phyloP scores from a whole-genome alignment of 2,113 vertebrate species.

The Leuciscus idus region DNA sequence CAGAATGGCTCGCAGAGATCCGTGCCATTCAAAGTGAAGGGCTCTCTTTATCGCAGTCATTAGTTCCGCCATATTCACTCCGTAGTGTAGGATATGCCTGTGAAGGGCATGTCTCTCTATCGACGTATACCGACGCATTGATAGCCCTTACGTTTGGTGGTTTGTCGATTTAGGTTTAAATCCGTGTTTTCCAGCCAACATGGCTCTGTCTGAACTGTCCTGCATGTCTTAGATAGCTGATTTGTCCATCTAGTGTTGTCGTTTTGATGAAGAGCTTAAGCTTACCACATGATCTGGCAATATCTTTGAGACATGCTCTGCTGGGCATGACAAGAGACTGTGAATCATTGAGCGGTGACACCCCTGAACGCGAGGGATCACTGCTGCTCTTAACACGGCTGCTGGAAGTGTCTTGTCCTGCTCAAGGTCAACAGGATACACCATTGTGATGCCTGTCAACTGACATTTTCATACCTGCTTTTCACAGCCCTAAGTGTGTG shows the following conservation, averaged over 20 bases:
- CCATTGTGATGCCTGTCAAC: neutral
- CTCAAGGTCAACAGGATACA: slow-evolving; percentile 11
- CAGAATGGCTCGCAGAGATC: slow-evolving; percentile 36
- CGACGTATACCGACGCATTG: neutral
- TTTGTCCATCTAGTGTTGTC: neutral
- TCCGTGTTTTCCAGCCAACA: neutral
- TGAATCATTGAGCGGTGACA: slow-evolving; percentile 8
- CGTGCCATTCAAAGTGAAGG: slow-evolving; percentile 61
- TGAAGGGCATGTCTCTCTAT: slow-evolving; percentile 65
- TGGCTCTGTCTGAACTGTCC: neutral
- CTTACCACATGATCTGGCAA: slow-evolving; percentile 17
- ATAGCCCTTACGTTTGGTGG: neutral
- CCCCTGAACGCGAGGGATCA: neutral
- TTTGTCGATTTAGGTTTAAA: slow-evolving; percentile 7
- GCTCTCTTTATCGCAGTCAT: slow-evolving; percentile 65
- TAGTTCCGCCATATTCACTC: slow-evolving; percentile 68
- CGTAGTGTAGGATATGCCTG: slow-evolving; percentile 46
- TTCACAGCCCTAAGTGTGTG: neutral
- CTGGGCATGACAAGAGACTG: slow-evolving; percentile 10
- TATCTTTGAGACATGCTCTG: slow-evolving; percentile 29
- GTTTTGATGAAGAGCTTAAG: slow-evolving; percentile 31
- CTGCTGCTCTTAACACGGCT: neutral
- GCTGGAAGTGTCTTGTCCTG: neutral
- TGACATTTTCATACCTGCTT: slow-evolving; percentile 17
- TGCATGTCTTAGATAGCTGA: neutral